A percentile compares a stretch with the other conserved stretches of the same genome.
Conservation (phyloP, 2,113 vertebrate species). For the Macrotus californicus region DNA sequence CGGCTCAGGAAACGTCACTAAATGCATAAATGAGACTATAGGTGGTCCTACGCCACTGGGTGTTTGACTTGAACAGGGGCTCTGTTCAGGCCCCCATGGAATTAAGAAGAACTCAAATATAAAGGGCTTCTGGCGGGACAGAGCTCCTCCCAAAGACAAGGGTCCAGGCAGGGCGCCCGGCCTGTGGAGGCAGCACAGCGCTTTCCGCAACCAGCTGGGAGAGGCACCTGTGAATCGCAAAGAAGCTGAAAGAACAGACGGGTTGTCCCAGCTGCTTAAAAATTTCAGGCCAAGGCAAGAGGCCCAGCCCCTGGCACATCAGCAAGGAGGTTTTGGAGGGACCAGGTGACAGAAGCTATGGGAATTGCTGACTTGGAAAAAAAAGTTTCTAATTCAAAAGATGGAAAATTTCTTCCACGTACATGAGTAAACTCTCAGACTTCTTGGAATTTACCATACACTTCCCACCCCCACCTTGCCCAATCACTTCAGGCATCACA, state of each 20-base stretch:
- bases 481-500: neutral
- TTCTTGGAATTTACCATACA: neutral
- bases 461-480: neutral
- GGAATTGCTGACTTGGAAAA: neutral
- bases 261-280: neutral
- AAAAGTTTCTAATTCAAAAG: neutral
- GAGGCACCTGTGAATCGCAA: neutral
- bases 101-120: neutral
- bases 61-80: neutral
- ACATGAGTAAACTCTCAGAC: neutral
- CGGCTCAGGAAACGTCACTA: neutral
- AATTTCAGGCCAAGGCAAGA: neutral
- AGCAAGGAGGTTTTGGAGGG: neutral
- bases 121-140: neutral
- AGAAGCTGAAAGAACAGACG: neutral
- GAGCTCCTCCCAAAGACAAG: neutral
- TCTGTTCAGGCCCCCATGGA: neutral
- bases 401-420: neutral
- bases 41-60: fast-evolving
- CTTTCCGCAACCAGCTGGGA: neutral
- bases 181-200: no score
- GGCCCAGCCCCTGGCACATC: neutral
- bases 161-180: neutral
- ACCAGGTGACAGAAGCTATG: neutral
- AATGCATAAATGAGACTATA: neutral